phyloP scores from a whole-genome alignment of 1,140 invertebrate genomes.

The Sogatella furcifera region DNA sequence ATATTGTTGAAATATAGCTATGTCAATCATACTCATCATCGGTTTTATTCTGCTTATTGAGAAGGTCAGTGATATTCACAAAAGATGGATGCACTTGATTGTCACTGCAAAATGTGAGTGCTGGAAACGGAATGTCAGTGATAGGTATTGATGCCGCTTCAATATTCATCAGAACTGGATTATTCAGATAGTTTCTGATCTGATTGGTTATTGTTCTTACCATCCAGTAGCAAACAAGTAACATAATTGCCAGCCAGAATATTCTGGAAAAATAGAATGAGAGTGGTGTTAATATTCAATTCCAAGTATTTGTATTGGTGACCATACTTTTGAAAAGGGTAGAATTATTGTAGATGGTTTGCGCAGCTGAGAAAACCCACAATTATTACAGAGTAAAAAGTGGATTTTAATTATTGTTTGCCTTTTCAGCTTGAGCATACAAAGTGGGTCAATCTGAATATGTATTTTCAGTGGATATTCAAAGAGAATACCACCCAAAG shows the following conservation, averaged over 20 bases:
- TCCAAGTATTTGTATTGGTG: too few relatives aligned
- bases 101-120: constrained; percentile 20
- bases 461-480: too few relatives aligned
- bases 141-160: background rate
- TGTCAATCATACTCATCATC: background rate
- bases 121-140: constrained; percentile 21
- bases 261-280: constrained; percentile 1
- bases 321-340: too few relatives aligned
- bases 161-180: constrained; percentile 5
- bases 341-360: too few relatives aligned
- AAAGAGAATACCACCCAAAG: too few relatives aligned
- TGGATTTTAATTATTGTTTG: too few relatives aligned
- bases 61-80: background rate
- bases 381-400: too few relatives aligned
- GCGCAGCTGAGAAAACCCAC: too few relatives aligned
- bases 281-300: too few relatives aligned
- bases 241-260: background rate
- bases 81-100: constrained; percentile 2
- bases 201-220: background rate
- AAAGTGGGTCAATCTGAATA: too few relatives aligned
- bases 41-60: background rate
- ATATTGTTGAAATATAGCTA: too few relatives aligned
- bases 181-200: background rate
- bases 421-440: too few relatives aligned
- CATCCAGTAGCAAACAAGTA: background rate